These are phyloP conservation scores for Orthonevra nobilis DNA, from an alignment of 2,888 invertebrate species.

Conservation along the genomic window DNA sequence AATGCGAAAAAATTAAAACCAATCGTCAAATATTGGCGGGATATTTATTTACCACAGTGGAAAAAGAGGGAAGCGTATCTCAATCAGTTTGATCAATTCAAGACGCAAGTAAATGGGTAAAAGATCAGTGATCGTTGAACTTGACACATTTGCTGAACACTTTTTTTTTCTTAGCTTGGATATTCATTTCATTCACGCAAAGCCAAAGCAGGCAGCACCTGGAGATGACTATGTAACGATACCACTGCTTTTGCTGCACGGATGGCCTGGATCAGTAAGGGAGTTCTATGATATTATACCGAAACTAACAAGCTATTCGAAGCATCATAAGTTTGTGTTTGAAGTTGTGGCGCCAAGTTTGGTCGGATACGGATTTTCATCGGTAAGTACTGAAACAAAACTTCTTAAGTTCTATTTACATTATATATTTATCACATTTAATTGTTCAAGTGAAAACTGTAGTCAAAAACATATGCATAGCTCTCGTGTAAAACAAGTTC, in stretches of 20 bases:
- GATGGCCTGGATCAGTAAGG: conserved; percentile 91
- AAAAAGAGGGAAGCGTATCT: conserved; percentile 84
- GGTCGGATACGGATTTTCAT: conserved; percentile 76
- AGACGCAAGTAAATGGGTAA: conserved; percentile 86
- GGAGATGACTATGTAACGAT: conserved; percentile 68
- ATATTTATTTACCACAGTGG: conserved; percentile 86
- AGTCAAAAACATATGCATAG: too few relatives aligned
- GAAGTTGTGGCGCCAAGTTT: conserved; percentile 81
- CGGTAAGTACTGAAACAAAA: too few relatives aligned
- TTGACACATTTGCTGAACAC: neutral
- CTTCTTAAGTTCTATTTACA: too few relatives aligned
- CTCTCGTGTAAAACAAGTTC: too few relatives aligned
- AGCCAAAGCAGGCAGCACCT: conserved; percentile 78
- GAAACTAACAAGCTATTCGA: conserved; percentile 80
- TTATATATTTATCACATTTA: too few relatives aligned
- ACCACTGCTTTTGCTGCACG: conserved; percentile 83
- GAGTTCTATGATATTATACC: conserved; percentile 90
- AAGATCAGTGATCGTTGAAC: conserved; percentile 42
- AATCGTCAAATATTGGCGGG: conserved; percentile 89
- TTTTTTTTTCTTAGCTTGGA: conserved; percentile 74
- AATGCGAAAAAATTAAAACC: conserved; percentile 85
- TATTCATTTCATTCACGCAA: conserved; percentile 84
- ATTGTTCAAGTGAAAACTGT: too few relatives aligned
- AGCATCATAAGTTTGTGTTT: conserved; percentile 81
- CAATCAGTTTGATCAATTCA: conserved; percentile 88